Evolutionary conservation across 2,888 invertebrate species (phyloP).

Genomic region (Syritta pipiens): DNA sequence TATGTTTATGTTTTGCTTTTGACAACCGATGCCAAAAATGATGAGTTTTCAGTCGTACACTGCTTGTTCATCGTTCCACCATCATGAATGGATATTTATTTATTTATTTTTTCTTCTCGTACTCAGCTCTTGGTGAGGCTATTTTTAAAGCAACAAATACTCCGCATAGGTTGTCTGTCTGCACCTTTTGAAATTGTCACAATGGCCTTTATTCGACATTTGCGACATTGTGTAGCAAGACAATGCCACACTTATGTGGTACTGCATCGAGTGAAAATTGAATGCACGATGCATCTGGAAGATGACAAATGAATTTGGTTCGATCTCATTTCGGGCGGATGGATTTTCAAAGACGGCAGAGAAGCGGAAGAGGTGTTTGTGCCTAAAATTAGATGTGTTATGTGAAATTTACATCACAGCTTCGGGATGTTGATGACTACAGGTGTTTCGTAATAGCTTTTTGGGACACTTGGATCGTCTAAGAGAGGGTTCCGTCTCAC

Average conservation of each 20-base stretch:
- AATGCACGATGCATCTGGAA: conserved; percentile 36
- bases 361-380: not conserved
- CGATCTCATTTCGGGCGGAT: no score
- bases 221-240: conserved; percentile 23
- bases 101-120: conserved; percentile 11
- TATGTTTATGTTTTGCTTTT: conserved; percentile 25
- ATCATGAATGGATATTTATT: conserved; percentile 16
- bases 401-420: conserved; percentile 36
- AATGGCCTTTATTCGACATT: conserved; percentile 38
- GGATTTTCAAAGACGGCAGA: not conserved
- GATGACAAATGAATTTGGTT: conserved; percentile 39
- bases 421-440: not conserved
- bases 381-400: conserved; percentile 12
- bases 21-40: conserved; percentile 9
- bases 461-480: not conserved
- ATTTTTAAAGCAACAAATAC: conserved; percentile 38
- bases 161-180: conserved; percentile 44
- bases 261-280: conserved; percentile 33
- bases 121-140: no score
- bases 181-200: conserved; percentile 40
- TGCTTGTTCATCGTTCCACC: not conserved
- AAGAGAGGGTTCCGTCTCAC: conserved; percentile 10
- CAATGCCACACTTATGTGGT: conserved; percentile 23
- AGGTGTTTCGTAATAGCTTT: conserved; percentile 16
- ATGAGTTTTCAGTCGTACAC: not conserved